Evolutionary conservation across 2,113 vertebrate genomes (phyloP).

Genomic region (Phrynosoma blainvillii): DNA sequence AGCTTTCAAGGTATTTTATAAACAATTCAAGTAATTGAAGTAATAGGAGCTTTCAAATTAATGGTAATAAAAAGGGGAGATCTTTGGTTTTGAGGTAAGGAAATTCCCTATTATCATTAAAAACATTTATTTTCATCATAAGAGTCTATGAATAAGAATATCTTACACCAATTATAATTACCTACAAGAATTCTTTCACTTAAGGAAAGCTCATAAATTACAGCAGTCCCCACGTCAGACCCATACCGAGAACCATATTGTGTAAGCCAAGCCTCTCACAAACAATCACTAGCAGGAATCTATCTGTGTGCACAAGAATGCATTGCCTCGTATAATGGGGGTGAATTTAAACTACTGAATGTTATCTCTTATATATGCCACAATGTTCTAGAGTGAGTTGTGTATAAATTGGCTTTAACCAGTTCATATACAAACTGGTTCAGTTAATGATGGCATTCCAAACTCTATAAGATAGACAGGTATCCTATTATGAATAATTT

Average conservation of each 20-base stretch:
- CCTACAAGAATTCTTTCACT: neutral
- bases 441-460: neutral
- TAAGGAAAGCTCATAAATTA: neutral
- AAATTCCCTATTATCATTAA: neutral
- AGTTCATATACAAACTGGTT: neutral
- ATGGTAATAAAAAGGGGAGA: neutral
- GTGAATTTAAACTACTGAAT: neutral
- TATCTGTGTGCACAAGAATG: neutral
- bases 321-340: neutral
- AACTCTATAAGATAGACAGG: neutral
- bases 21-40: neutral
- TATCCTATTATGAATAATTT: neutral
- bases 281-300: neutral
- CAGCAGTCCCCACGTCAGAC: neutral
- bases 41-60: slow-evolving; percentile 18
- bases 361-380: neutral
- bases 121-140: neutral
- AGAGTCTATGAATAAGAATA: neutral
- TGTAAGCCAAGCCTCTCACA: neutral
- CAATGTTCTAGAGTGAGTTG: neutral
- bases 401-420: neutral
- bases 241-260: neutral
- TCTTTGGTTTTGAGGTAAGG: neutral
- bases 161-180: neutral
- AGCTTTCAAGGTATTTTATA: slow-evolving; percentile 82